phyloP scores from a whole-genome alignment of 92 coral and sea anemone genomes.

The Zoanthus sansibaricus region DNA sequence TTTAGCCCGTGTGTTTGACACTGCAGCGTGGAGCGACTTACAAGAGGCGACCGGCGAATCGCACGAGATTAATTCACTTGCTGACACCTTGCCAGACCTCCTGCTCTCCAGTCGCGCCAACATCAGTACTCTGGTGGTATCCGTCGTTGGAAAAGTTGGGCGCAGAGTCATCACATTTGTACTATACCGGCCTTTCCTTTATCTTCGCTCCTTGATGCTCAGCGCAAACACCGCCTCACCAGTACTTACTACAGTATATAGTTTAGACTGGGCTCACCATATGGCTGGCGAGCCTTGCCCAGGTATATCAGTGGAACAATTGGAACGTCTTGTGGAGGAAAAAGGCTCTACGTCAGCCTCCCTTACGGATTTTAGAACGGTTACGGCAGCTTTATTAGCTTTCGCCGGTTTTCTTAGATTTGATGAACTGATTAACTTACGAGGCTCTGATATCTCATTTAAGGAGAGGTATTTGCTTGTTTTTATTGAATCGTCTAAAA shows the following conservation, averaged over 20 bases:
- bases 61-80: background rate
- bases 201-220: background rate
- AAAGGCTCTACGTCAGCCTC: background rate
- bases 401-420: constrained; percentile 2
- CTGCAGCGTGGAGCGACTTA: background rate
- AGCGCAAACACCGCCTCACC: background rate
- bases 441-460: background rate
- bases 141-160: too few species aligned
- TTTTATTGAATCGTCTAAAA: constrained; percentile 35
- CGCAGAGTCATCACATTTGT: too few species aligned
- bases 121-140: too few species aligned
- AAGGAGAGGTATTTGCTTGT: constrained; percentile 23
- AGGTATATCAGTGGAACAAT: constrained; percentile 9
- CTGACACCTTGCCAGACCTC: background rate
- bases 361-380: constrained; percentile 2
- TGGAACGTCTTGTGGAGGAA: constrained; percentile 9
- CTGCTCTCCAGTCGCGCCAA: background rate
- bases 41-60: background rate
- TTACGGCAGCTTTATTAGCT: background rate
- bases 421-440: background rate
- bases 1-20: too few species aligned
- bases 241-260: too few species aligned
- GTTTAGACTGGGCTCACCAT: too few species aligned
- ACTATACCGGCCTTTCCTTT: background rate
- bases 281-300: too few species aligned